phyloP scores from a whole-genome alignment of 1,140 invertebrate species.

The Globodera rostochiensis region DNA sequence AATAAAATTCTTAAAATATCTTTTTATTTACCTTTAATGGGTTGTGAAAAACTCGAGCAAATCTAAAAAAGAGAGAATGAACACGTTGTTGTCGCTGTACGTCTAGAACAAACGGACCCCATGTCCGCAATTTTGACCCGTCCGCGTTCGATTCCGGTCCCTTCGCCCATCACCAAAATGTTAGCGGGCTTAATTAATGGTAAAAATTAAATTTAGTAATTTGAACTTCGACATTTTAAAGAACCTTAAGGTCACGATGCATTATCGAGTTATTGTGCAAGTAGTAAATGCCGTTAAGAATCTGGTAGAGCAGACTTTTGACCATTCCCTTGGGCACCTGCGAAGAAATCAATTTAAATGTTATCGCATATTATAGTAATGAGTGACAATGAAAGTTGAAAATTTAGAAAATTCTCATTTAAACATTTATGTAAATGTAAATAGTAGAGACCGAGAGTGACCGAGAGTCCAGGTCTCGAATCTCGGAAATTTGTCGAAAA shows the following conservation, averaged over 20 bases:
- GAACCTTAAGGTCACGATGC: constrained; percentile 88
- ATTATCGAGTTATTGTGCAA: constrained; percentile 99
- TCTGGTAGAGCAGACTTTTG: constrained; percentile 96
- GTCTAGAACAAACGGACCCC: constrained; percentile 70
- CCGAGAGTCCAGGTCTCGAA: too few relatives aligned
- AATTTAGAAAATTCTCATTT: too few relatives aligned
- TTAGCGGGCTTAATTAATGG: constrained; percentile 78
- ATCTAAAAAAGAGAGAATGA: constrained; percentile 69
- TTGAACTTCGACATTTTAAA: neutral
- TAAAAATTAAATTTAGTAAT: neutral
- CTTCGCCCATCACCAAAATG: constrained; percentile 99
- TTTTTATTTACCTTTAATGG: constrained; percentile 78
- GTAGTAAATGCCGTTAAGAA: constrained; percentile 98
- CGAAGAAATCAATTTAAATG: too few relatives aligned
- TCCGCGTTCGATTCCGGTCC: constrained; percentile 78
- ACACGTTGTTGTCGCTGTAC: neutral
- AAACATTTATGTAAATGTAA: constrained; percentile 16
- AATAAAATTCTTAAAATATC: too few relatives aligned
- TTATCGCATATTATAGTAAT: too few relatives aligned
- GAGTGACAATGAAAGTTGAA: too few relatives aligned
- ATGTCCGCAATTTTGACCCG: constrained; percentile 79
- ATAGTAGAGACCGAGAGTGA: too few relatives aligned
- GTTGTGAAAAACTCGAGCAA: constrained; percentile 97
- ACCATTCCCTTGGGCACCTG: constrained; percentile 89
- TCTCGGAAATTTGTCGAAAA: too few relatives aligned